Base-by-base conservation (phyloP, 1,140 invertebrate genomes). In the Pseudomyrmex dendroicus region DNA sequence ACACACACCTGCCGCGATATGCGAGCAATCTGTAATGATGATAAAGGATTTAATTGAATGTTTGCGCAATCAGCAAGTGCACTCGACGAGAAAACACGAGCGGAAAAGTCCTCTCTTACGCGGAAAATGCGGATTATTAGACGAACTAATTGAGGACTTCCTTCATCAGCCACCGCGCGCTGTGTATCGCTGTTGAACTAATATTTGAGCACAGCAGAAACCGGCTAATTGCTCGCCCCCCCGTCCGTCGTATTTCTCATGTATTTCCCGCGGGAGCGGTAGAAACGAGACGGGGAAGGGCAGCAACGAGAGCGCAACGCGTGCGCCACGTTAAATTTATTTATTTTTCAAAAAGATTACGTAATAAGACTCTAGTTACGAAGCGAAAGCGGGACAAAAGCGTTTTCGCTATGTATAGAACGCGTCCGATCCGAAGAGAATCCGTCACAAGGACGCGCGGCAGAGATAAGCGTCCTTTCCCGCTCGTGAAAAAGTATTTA, bases 181-280 rank as follows among this genome's bases (percentile, higher is more conserved):
- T 13, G 48, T 48, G 44, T 35, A 57, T 59, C 50, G 48, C 48
- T 17, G 44, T 20, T 8, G n/a, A 22, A 54, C 63, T 78, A 78
- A 78, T 78, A 78, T 78, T 78, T 78, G 74, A 67, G 12, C 48
- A 20, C 50, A n/a, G 62, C 17, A 54, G 64, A 78, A 70, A 48
- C 4, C 20, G 64, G 63, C 50, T 70, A 78, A 78, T 78, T 78
- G 54, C 64, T 25, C 15, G 52, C 52, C 5, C 52, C 5, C 35
- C 35, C 4, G 25, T 25, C 35, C 35, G 35, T 35, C 15, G 64
- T 13, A 25, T 70, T 17, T 22, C 5, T 12, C 52, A 13, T 12
- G 35, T 57, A 35, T 35, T 35, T 56, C 22, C 15, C 12, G 13
- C 12, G 48, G 2, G 17, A 70, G 22, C 15, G 22, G 25, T 52